Evolutionary conservation across 2,888 invertebrate genomes (phyloP).

Genomic region (Gryllus longicercus): DNA sequence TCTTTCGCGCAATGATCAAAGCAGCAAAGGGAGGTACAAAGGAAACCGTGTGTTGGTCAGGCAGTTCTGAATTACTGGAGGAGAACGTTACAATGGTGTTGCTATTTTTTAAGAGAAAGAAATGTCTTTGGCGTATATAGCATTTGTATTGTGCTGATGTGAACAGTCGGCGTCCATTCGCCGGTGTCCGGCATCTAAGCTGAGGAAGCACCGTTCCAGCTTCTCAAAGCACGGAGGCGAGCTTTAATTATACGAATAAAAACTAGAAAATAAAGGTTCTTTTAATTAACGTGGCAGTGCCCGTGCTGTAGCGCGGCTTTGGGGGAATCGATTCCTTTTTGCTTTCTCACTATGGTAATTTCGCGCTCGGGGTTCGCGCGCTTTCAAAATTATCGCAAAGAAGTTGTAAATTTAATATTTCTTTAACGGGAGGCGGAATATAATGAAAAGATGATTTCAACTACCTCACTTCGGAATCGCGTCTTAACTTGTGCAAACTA

Average conservation of each 20-base stretch:
- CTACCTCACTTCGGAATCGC: not conserved
- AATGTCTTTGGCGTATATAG: too few relatives aligned
- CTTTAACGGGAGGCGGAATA: conserved; percentile 7
- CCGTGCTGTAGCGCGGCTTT: not conserved
- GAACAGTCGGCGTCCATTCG: too few relatives aligned
- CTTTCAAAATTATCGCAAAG: not conserved
- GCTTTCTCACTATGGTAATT: conserved; percentile 17
- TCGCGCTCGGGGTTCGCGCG: not conserved
- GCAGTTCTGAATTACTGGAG: too few relatives aligned
- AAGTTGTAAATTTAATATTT: conserved; percentile 11
- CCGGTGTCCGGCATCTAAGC: too few relatives aligned
- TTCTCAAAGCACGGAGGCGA: not conserved
- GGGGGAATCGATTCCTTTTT: conserved; percentile 4
- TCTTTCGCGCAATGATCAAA: not conserved
- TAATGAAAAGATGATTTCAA: conserved; percentile 6
- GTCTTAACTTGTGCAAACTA: not conserved
- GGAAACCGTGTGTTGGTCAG: not conserved
- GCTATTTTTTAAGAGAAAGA: too few relatives aligned
- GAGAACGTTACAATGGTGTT: too few relatives aligned
- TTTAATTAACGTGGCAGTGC: not conserved
- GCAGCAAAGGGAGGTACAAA: not conserved
- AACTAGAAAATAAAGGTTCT: not conserved
- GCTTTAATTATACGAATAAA: not conserved
- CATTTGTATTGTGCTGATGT: too few relatives aligned
- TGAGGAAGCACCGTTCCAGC: too few relatives aligned